Percentiles rank a stretch among this genome's conserved stretches.
Evolutionary conservation across 64 coral and sea anemone genomes (phyloP).

Genomic region (Cladopsammia gracilis): DNA sequence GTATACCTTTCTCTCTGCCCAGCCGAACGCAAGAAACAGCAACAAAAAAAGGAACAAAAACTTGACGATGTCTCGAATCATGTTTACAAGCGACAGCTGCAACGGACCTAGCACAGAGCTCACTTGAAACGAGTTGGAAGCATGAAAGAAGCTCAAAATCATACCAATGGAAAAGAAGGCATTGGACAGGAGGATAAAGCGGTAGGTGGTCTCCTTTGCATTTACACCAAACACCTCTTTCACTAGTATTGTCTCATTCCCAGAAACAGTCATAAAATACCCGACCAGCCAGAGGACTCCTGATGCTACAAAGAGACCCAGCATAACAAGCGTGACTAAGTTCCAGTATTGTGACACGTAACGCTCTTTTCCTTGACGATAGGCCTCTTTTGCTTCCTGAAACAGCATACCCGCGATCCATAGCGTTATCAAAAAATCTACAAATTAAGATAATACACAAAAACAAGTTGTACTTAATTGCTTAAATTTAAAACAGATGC

Average conservation of each 20-base stretch:
- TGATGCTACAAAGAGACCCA: slow-evolving; percentile 67
- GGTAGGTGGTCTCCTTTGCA: not conserved
- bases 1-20: slow-evolving; percentile 84
- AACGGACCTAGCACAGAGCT: slow-evolving; percentile 77
- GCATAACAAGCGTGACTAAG: slow-evolving; percentile 73
- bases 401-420: slow-evolving; percentile 78
- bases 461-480: not conserved
- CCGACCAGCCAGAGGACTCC: slow-evolving; percentile 82
- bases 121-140: slow-evolving; percentile 81
- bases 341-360: slow-evolving; percentile 90
- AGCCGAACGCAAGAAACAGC: slow-evolving; percentile 78
- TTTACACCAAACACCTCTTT: not conserved
- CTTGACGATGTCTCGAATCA: slow-evolving; percentile 84
- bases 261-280: slow-evolving; percentile 11
- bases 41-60: slow-evolving; percentile 89
- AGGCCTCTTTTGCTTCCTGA: slow-evolving; percentile 80
- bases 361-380: slow-evolving; percentile 75
- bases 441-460: not conserved
- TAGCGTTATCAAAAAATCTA: slow-evolving; percentile 76
- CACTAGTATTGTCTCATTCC: slow-evolving; percentile 2
- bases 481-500: not conserved
- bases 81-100: slow-evolving; percentile 74
- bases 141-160: slow-evolving; percentile 68
- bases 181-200: slow-evolving; percentile 76
- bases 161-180: slow-evolving; percentile 73